Evolutionary conservation across 1,140 invertebrate species (phyloP), one percentile per base, ranked within the genome.

Genomic region (Protaetia brevitarsis): DNA sequence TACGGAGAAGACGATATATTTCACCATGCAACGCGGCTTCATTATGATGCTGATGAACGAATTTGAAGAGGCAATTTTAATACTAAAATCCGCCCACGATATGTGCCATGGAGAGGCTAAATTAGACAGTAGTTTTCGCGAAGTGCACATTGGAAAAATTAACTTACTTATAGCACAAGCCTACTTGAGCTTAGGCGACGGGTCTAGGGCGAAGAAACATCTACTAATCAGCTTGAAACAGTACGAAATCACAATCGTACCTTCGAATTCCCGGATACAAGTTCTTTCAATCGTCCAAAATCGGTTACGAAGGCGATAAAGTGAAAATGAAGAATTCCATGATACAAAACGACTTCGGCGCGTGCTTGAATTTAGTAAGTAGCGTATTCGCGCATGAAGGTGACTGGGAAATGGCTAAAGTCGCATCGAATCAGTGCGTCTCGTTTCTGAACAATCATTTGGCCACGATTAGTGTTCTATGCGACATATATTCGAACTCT

Each of bases 1-100:
- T 64, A 78, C 77, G 69, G 68, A 56, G n/a, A 81, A 81, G 70
- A 71, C 73, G 60, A 73, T 81, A 29, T 76, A 80, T 65, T 81
- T 80, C 68, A 67, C 77, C 23, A 77, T 81, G 28, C 74, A 75
- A 61, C 79, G 70, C 64, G 69, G 76, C 58, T 72, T 76, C 63
- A 73, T 81, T 37, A 75, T 77, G 68, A 56, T 80, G 8, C 56
- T 78, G 13, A 72, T 73, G 29, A 75, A 75, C 56, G 77, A 77
- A 67, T 69, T 71, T 65, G 76, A 80, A 23, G 72, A 69, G 34
- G 69, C 75, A 28, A 69, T 78, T 27, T 56, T 65, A 26, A 76
- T 79, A 69, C 72, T 82, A n/a, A 74, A 80, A 64, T 58, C 78
- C 19, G 79, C 79, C 13, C 77, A 78, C 73, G 67, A 70, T 13